These are phyloP conservation scores for Sarcophaga variegata DNA, from an alignment of 2,888 invertebrate species.

Conservation along the genomic window DNA sequence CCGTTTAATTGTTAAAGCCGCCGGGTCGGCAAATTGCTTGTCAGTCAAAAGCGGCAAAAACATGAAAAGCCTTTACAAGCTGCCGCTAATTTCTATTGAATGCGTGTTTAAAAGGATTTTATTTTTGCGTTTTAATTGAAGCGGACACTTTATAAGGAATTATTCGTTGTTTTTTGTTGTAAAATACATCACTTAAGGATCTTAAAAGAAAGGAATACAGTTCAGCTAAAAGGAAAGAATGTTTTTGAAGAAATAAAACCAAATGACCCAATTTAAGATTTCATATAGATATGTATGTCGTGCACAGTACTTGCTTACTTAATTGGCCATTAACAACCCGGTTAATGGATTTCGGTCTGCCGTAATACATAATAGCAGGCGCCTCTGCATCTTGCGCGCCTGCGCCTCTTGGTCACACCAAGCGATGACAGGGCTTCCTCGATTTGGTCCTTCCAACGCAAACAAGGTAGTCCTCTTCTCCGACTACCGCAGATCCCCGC, in stretches of 20 bases:
- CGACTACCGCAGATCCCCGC: too few species aligned
- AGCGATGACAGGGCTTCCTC: too few species aligned
- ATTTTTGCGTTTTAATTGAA: slow-evolving; percentile 71
- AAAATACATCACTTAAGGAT: slow-evolving; percentile 46
- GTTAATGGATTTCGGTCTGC: too few species aligned
- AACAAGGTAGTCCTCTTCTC: too few species aligned
- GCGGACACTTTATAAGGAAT: slow-evolving; percentile 69
- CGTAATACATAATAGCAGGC: too few species aligned
- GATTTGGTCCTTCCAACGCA: too few species aligned
- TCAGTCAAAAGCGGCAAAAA: slow-evolving; percentile 45
- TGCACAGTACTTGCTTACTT: too few species aligned
- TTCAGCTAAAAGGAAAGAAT: slow-evolving; percentile 14
- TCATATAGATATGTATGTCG: too few species aligned
- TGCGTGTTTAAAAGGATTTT: slow-evolving; percentile 1
- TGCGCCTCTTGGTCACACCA: too few species aligned
- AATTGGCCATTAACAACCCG: too few species aligned
- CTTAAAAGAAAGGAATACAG: slow-evolving; percentile 40
- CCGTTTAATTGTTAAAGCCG: slow-evolving; percentile 61
- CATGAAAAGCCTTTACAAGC: slow-evolving; percentile 56
- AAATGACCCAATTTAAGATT: slow-evolving; percentile 7
- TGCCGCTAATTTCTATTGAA: slow-evolving; percentile 45
- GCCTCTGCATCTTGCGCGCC: too few species aligned
- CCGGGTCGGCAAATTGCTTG: slow-evolving; percentile 50
- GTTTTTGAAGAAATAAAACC: slow-evolving; percentile 4
- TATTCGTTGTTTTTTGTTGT: background rate